These are phyloP conservation scores for Andricus grossulariae DNA, from an alignment of 1,140 invertebrate genomes.

Conservation along the genomic window DNA sequence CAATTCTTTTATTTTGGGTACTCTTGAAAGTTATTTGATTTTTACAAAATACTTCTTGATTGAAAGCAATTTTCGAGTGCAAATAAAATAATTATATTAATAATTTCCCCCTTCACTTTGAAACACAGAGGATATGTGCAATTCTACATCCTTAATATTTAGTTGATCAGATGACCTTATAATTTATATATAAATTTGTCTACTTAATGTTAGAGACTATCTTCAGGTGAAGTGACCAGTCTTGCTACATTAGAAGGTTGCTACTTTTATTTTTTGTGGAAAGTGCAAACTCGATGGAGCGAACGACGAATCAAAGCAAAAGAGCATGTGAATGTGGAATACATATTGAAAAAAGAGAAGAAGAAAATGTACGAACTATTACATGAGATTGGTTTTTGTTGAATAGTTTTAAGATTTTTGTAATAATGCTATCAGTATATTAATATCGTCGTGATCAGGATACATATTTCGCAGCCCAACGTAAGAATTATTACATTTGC, in stretches of 20 bases:
- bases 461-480: not conserved
- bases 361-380: constrained; percentile 64
- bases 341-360: constrained; percentile 6
- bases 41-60: not conserved
- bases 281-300: constrained; percentile 1
- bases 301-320: constrained; percentile 21
- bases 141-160: not conserved
- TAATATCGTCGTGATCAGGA: constrained; percentile 33
- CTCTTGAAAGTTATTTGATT: not conserved
- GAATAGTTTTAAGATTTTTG: constrained; percentile 72
- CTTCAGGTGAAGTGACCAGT: constrained; percentile 1
- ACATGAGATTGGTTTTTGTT: constrained; percentile 68
- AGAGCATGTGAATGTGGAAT: not conserved
- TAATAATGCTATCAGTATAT: constrained; percentile 57
- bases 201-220: not conserved
- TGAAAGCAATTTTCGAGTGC: constrained; percentile 13
- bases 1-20: not conserved
- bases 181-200: constrained; percentile 15
- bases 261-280: not conserved
- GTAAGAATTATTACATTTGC: not conserved
- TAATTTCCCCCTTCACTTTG: too few relatives aligned
- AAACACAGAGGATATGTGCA: too few relatives aligned
- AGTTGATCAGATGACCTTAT: not conserved
- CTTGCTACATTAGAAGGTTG: not conserved
- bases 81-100: not conserved